Evolutionary conservation across 2,888 invertebrate species (phyloP).

Genomic region (Oasisia sp.): DNA sequence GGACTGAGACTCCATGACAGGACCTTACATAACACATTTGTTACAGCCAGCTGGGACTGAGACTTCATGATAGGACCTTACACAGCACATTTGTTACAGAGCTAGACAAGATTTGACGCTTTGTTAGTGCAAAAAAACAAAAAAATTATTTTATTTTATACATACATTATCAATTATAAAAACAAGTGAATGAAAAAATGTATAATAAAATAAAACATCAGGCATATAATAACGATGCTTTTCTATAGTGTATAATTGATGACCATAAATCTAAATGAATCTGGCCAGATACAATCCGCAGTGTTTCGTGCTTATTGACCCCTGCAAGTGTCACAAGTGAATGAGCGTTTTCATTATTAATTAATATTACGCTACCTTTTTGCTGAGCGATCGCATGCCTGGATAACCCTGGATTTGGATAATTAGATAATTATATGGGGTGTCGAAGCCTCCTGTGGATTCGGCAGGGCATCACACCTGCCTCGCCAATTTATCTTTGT

Average conservation of each 20-base stretch:
- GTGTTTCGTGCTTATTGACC: background rate
- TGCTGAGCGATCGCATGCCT: background rate
- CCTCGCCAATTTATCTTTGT: background rate
- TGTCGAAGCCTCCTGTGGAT: background rate
- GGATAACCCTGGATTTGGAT: constrained; percentile 1
- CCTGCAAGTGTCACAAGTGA: background rate
- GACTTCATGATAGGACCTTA: too few relatives aligned
- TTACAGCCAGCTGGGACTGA: too few relatives aligned
- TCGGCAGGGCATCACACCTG: background rate
- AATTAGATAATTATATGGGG: background rate
- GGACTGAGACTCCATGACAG: too few relatives aligned
- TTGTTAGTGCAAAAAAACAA: too few relatives aligned
- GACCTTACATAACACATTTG: too few relatives aligned
- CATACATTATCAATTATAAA: too few relatives aligned
- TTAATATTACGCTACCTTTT: background rate
- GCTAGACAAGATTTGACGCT: too few relatives aligned
- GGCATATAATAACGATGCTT: background rate
- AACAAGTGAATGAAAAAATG: background rate
- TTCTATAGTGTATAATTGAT: background rate
- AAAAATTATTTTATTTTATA: too few relatives aligned
- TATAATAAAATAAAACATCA: background rate
- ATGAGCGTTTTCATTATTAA: background rate
- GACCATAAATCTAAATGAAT: background rate
- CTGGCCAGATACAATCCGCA: background rate
- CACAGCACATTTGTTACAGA: too few relatives aligned